A percentile compares a stretch with the other conserved stretches of the same genome.
Conservation (phyloP, 2,113 vertebrate genomes). For the Mormyrus iriodes region DNA sequence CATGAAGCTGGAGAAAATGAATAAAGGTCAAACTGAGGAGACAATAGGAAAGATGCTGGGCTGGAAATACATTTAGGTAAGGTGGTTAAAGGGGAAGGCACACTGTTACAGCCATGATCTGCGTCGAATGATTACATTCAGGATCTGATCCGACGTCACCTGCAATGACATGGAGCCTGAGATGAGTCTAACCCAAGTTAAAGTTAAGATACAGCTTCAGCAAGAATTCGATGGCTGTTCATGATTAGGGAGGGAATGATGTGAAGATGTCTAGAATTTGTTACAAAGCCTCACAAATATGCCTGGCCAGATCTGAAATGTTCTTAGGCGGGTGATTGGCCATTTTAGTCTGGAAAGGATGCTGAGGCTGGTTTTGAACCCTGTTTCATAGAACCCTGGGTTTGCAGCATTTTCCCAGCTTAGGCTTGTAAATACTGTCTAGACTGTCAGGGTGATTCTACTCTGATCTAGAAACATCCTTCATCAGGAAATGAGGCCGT, state of each 20-base stretch:
- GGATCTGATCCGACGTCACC: background rate
- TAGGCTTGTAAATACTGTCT: background rate
- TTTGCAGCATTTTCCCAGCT: background rate
- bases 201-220: background rate
- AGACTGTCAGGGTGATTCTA: background rate
- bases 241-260: background rate
- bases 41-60: background rate
- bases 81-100: background rate
- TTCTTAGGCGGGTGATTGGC: background rate
- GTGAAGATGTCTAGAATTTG: background rate
- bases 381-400: background rate
- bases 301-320: background rate
- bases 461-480: background rate
- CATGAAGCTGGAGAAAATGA: slow-evolving; percentile 25
- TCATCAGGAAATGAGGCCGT: background rate
- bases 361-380: background rate
- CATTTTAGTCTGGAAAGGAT: background rate
- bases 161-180: background rate
- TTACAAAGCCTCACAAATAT: background rate
- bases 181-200: background rate
- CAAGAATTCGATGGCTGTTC: background rate
- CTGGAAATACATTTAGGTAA: background rate
- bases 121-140: background rate
- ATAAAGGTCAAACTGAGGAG: slow-evolving; percentile 40
- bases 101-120: background rate